Conservation (phyloP, 2,113 vertebrate species). For the Pseudopodoces humilis region DNA sequence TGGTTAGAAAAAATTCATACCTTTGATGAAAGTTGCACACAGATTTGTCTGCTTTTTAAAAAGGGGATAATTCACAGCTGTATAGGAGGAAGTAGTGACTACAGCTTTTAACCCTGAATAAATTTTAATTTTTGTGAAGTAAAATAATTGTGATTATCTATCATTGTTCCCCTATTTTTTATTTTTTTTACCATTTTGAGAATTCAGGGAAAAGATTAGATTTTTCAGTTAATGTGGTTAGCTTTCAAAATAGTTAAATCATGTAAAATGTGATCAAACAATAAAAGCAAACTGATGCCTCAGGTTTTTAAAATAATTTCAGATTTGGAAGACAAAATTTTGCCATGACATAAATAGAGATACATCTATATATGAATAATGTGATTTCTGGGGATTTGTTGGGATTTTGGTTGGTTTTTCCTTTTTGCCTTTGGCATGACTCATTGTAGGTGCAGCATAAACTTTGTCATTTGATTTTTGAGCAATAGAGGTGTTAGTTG, state of each 20-base stretch:
- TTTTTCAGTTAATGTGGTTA: neutral
- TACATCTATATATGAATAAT: neutral
- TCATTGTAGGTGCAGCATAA: neutral
- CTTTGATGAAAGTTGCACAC: neutral
- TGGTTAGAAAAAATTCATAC: neutral
- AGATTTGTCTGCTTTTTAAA: neutral
- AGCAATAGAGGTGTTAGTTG: neutral
- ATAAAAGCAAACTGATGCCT: neutral
- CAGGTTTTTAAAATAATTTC: neutral
- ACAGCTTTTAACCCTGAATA: neutral
- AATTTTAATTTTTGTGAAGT: neutral
- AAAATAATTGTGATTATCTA: neutral
- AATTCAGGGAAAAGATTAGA: neutral
- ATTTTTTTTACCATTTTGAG: neutral
- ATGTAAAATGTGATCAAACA: neutral
- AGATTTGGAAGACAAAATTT: neutral
- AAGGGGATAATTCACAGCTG: neutral
- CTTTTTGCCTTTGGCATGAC: neutral
- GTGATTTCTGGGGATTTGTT: neutral
- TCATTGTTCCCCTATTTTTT: neutral
- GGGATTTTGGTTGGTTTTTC: neutral
- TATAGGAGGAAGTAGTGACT: neutral
- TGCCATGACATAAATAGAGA: neutral
- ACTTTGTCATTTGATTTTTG: neutral
- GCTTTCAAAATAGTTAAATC: neutral